Conservation (phyloP, 1,140 invertebrate genomes). For the Mesaphorura yosii region DNA sequence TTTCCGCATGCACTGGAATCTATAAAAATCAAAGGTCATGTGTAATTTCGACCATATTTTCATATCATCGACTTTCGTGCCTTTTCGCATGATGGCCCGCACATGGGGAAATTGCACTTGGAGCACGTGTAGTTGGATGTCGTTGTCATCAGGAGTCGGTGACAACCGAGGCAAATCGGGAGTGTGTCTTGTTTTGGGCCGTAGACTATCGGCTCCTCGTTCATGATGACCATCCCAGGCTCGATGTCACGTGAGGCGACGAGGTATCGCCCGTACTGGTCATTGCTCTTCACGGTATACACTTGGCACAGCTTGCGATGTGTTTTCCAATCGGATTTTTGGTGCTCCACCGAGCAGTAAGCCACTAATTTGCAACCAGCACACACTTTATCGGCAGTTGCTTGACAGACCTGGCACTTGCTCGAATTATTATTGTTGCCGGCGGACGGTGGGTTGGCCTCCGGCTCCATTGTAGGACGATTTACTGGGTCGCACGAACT, state of each 20-base stretch:
- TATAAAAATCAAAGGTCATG: not conserved
- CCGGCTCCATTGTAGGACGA: too few species aligned
- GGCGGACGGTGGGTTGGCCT: too few species aligned
- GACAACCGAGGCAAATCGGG: constrained; percentile 44
- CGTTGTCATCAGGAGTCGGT: constrained; percentile 32
- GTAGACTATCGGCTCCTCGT: constrained; percentile 40
- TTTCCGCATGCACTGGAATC: constrained; percentile 10
- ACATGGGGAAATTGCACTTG: constrained; percentile 25
- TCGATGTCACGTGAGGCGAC: constrained; percentile 19
- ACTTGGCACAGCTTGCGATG: constrained; percentile 52
- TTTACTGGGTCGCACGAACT: not conserved
- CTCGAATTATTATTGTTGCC: not conserved
- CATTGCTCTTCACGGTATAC: constrained; percentile 14
- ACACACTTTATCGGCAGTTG: not conserved
- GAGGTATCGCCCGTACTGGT: constrained; percentile 13
- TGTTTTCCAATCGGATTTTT: constrained; percentile 48
- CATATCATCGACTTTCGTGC: constrained; percentile 9
- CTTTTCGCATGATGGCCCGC: constrained; percentile 29
- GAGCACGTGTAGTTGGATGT: constrained; percentile 15
- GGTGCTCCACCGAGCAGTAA: not conserved
- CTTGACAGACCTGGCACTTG: not conserved
- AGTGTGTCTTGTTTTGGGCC: constrained; percentile 45
- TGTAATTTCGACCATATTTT: constrained; percentile 30
- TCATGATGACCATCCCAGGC: constrained; percentile 19
- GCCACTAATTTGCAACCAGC: not conserved